phyloP scores from a whole-genome alignment of 1,140 invertebrate species.

The Aphidius ervi region DNA sequence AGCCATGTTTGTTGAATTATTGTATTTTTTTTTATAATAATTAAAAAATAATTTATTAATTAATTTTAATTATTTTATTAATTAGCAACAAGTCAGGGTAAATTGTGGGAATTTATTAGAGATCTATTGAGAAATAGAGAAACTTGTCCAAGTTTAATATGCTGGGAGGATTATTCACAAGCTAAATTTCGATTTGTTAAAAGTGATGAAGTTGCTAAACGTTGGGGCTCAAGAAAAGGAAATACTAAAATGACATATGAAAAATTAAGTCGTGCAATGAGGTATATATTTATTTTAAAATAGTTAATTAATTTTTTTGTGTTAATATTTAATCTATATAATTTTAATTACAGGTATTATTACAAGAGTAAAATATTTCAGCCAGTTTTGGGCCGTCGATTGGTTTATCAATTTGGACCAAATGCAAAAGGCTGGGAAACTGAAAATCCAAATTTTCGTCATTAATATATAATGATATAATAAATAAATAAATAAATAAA shows the following conservation, averaged over 20 bases:
- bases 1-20: slow-evolving; percentile 37
- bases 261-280: slow-evolving; percentile 89
- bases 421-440: slow-evolving; percentile 73
- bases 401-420: slow-evolving; percentile 84
- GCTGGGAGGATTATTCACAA: slow-evolving; percentile 82
- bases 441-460: slow-evolving; percentile 62
- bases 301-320: background rate
- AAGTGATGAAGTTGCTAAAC: slow-evolving; percentile 82
- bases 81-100: slow-evolving; percentile 60
- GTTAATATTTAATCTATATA: slow-evolving; percentile 5
- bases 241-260: slow-evolving; percentile 92
- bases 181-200: slow-evolving; percentile 87
- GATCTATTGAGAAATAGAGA: slow-evolving; percentile 71
- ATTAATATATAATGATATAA: slow-evolving; percentile 25
- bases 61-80: slow-evolving; percentile 25
- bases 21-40: background rate
- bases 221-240: slow-evolving; percentile 84
- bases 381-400: slow-evolving; percentile 72
- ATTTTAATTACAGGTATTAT: slow-evolving; percentile 65
- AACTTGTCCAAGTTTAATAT: slow-evolving; percentile 76
- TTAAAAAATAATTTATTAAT: slow-evolving; percentile 2
- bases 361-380: slow-evolving; percentile 78
- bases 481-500: background rate
- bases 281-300: slow-evolving; percentile 53
- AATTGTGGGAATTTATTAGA: slow-evolving; percentile 77